Base-by-base conservation (phyloP, 1,140 invertebrate genomes). In the Neodiprion lecontei region DNA sequence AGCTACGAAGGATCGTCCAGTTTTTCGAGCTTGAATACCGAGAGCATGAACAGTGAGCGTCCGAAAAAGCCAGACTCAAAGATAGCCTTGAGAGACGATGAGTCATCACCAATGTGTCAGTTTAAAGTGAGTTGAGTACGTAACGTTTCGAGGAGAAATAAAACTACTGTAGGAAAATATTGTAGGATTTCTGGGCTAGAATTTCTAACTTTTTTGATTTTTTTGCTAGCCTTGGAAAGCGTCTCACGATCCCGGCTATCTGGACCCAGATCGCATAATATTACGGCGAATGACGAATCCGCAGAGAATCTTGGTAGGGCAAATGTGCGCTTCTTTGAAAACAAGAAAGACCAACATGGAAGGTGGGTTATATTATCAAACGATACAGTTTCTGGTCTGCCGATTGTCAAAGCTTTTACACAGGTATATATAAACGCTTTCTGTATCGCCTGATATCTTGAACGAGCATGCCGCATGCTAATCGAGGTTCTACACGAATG, bases 301-400 rank as follows among this genome's bases (percentile, higher is more conserved):
- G 73, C 79, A 79, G 49, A 79, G 79, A 77, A 79, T 79, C 72
- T 72, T 79, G 73, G 79, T 79, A 8, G 77, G 79, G 47, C 78
- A 77, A 68, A 78, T 79, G 79, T 79, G 79, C 48, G 79, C 79
- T 10, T 76, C 79, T 12, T 61, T 79, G 48, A 79, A 79, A 48
- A 74, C 69, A n/a, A 76, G 71, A n/a, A 78, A 50, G 67, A 78
- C 77, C 72, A 79, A 79, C 75, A 78, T 14, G 48, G 70, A 71
- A 71, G 70, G 70, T 71, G 12, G 77, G 17, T 12, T 70, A 14
- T 21, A 21, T 14, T 61, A 40, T 1, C 28, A 3, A 40, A 40
- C 5, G 28, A 4, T 40, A 40, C 28, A 40, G 28, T 40, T 40
- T 40, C 28, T 40, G 28, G 28, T 40, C 5, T 40, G 28, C 28